Percentiles rank a stretch among this genome's conserved stretches.
phyloP scores from a whole-genome alignment of 2,797 vertebrate species.

The Thamnophis elegans region DNA sequence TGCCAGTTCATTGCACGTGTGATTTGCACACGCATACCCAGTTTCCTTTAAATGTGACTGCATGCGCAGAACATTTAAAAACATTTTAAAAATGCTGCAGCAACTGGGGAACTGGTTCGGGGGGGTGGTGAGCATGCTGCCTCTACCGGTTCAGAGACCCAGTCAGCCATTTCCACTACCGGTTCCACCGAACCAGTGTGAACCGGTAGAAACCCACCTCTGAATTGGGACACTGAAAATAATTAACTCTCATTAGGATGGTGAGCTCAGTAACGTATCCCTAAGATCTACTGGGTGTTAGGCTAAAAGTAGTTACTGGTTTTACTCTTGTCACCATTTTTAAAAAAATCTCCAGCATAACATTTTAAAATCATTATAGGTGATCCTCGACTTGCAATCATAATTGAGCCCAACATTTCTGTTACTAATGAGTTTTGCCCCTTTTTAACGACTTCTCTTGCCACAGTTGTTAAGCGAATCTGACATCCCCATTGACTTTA shows the following conservation, averaged over 20 bases:
- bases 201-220: no score
- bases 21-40: no score
- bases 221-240: neutral
- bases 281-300: conserved; percentile 28
- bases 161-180: no score
- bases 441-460: no score
- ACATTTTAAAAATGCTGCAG: no score
- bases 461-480: neutral
- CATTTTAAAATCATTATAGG: conserved; percentile 1
- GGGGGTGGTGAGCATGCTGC: no score
- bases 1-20: no score
- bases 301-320: neutral
- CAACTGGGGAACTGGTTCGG: no score
- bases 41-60: no score
- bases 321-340: neutral
- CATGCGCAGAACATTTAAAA: no score
- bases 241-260: conserved; percentile 55
- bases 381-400: neutral
- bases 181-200: no score
- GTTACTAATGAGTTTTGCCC: neutral
- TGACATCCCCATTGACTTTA: neutral
- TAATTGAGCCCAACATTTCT: neutral
- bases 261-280: conserved; percentile 44
- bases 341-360: neutral
- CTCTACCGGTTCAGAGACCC: no score